These are phyloP conservation scores for Otolemur garnettii DNA, from an alignment of 2,113 vertebrate species.

Conservation along the genomic window DNA sequence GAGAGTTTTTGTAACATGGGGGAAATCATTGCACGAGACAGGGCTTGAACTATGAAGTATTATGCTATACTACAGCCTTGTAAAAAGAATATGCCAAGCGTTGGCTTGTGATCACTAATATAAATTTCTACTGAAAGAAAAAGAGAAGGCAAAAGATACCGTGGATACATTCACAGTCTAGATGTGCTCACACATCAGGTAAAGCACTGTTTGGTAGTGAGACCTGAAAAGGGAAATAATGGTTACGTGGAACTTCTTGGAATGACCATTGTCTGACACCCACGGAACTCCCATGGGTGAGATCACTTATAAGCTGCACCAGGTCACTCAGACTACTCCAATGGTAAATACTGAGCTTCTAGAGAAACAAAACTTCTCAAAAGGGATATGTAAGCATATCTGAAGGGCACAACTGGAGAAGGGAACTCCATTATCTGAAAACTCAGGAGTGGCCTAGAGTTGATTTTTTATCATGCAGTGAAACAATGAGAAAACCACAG, in stretches of 20 bases:
- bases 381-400: background rate
- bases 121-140: slow-evolving; percentile 13
- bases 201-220: background rate
- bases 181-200: background rate
- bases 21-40: background rate
- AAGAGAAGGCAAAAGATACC: background rate
- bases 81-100: background rate
- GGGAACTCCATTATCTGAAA: background rate
- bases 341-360: background rate
- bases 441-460: background rate
- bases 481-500: background rate
- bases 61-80: background rate
- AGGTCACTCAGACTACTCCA: background rate
- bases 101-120: background rate
- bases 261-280: background rate
- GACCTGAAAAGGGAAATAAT: background rate
- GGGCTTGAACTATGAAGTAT: slow-evolving; percentile 40
- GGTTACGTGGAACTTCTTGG: background rate
- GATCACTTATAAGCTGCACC: background rate
- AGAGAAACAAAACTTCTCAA: slow-evolving; percentile 22
- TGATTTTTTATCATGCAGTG: background rate
- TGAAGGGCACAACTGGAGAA: background rate
- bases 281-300: background rate
- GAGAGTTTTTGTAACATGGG: slow-evolving; percentile 12
- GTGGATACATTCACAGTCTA: background rate